Base-by-base conservation (phyloP, 2,888 invertebrate genomes). In the Mesopsocus fuscifrons region DNA sequence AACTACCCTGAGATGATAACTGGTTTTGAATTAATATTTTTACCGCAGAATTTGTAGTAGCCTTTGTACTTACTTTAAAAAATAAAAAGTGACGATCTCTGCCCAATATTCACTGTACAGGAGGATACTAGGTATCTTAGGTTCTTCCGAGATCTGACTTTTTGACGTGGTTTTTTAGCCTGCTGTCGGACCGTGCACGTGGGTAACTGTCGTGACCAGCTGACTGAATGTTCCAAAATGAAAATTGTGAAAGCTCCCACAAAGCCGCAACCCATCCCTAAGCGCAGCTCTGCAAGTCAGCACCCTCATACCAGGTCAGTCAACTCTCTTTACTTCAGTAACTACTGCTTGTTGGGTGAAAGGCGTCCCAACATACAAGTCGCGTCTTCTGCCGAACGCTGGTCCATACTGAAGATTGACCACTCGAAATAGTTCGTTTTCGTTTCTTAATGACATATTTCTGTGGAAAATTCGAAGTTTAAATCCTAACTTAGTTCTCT, bases 181-280 rank as follows among this genome's bases (percentile, higher is more conserved):
- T 91, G 89, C 61, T 77, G 81, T 50, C 76, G 80, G 52, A 83
- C 78, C 42, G 83, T 89, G 41, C 89, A 88, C 61, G 82, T 88
- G 57, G 78, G 77, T 58, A 73, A 77, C 21, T 87, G 88, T 61
- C 88, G 87, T 60, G 91, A 91, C 58, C 82, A 84, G 64, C 77
- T 85, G 49, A 65, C 74, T 42, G 83, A 85, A 55, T 91, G 89
- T 61, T 75, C 72, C 51, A 80, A 81, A 58, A 72, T 74, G 41
- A 80, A 74, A 62, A 60, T 67, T 42, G 20, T 16, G 18, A 38
- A 38, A 38, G 21, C 20, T 18, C 20, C 38, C 16, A 5, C 38
- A 6, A 38, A 38, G 11, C 38, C 38, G 5, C 38, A 38, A 20
- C 38, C 38, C 5, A 20, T 38, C n/a, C 38, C 38, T 18, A 38